These are phyloP conservation scores for Leptodactylus fuscus DNA, from an alignment of 2,113 vertebrate genomes.

Conservation along the genomic window DNA sequence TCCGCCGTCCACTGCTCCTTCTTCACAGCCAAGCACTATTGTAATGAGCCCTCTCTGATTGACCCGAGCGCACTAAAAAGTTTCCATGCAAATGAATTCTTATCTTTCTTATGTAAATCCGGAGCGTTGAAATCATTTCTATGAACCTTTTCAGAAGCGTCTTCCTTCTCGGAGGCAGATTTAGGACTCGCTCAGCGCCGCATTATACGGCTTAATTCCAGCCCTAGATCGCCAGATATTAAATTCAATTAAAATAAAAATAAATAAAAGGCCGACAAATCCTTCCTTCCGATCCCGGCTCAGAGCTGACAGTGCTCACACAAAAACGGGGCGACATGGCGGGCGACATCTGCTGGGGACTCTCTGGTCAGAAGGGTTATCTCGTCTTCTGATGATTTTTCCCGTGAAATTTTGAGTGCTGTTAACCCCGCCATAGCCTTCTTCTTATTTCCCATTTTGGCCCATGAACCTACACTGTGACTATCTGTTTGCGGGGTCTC, in stretches of 20 bases:
- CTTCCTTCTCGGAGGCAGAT: background rate
- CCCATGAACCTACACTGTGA: too few relatives aligned
- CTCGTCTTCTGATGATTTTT: background rate
- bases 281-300: background rate
- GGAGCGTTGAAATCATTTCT: conserved; percentile 27
- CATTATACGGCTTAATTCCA: conserved; percentile 8
- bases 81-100: conserved; percentile 39
- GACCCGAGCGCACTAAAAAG: background rate
- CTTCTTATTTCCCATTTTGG: too few relatives aligned
- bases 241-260: conserved; percentile 51
- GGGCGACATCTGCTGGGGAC: background rate
- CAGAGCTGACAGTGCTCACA: background rate
- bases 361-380: background rate
- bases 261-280: background rate
- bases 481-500: too few relatives aligned
- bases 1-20: background rate
- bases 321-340: background rate
- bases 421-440: too few relatives aligned
- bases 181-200: background rate
- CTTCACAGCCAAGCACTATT: background rate
- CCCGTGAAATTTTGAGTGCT: too few relatives aligned
- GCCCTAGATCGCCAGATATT: conserved; percentile 10
- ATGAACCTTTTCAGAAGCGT: conserved; percentile 28
- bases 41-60: background rate
- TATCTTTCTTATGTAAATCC: conserved; percentile 38